Percentiles rank a stretch among this genome's conserved stretches.
Conservation (phyloP, 2,113 vertebrate species). For the Hippolais icterina region DNA sequence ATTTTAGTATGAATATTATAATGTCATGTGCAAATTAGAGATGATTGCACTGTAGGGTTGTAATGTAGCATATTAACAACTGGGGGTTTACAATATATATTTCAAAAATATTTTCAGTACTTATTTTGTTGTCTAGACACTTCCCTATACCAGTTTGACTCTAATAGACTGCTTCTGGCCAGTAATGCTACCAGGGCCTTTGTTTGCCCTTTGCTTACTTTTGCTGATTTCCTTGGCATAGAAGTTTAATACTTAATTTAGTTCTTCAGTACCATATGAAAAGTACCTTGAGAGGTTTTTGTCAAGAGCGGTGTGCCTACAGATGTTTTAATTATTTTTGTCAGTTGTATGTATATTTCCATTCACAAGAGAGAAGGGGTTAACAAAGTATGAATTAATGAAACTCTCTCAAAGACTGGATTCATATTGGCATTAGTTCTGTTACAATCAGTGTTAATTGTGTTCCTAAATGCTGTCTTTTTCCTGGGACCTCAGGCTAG, state of each 20-base stretch:
- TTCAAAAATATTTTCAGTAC: not conserved
- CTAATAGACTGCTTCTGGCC: not conserved
- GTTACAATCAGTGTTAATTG: rapidly evolving
- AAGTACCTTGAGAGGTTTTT: not conserved
- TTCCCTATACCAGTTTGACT: not conserved
- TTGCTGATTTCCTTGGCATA: not conserved
- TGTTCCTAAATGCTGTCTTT: not conserved
- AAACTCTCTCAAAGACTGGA: not conserved
- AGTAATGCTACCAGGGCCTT: not conserved
- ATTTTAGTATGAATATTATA: not conserved
- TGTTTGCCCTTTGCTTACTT: not conserved
- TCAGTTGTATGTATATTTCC: not conserved
- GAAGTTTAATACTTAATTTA: not conserved
- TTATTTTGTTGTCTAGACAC: not conserved
- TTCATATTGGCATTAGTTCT: not conserved
- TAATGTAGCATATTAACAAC: not conserved
- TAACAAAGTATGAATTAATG: not conserved
- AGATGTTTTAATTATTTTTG: not conserved
- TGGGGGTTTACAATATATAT: rapidly evolving
- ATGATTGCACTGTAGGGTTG: not conserved
- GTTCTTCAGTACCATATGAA: not conserved
- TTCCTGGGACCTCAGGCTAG: not conserved
- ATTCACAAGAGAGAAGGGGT: not conserved
- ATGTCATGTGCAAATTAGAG: not conserved
- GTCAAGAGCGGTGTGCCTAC: not conserved